Base-by-base conservation (phyloP, 2,113 vertebrate species). In the Andinoacara biseriatus region DNA sequence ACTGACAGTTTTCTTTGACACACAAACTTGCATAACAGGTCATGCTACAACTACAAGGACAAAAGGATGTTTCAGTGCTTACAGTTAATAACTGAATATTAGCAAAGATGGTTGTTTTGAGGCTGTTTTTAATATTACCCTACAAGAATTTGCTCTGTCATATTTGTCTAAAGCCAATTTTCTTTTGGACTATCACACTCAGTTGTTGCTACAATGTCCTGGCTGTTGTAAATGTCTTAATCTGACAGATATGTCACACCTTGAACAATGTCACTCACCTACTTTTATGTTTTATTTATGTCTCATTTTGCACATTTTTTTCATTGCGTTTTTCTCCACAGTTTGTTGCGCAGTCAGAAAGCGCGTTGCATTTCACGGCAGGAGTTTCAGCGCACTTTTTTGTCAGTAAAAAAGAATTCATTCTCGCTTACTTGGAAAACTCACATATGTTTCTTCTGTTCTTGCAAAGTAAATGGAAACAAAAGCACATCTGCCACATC, bases 401-500 rank as follows among this genome's bases (percentile, higher is more conserved):
- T 54, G 31, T 62, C 11, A 81, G 18, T 14, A 60, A 18, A 72
- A 26, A 72, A 52, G 20, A 54, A 72, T 1, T 5, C 5, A 49
- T 46, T 17, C 5, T 14, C 18, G 1, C 26, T 72, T 31, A 54
- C 26, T 72, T 54, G 26, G 46, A 31, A 52, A n/a, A 72, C 65
- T 52, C 0, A 10, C 43, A 31, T 52, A 31, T 18, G 17, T 35
- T 10, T 43, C 46, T 26, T 31, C 63, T 31, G 29, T 33, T 46
- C 20, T 82, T 83, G 40, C 78, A 33, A 72, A 54, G 46, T 72
- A 72, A 72, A n/a, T 2, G 18, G 67, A 54, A 52, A 72, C 26
- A 72, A 78, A 63, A 60, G 56, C 80, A 85, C 43, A 82, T 82
- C 54, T 82, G 77, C 82, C 57, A 58, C 35, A 84, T 75, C 78